Base-by-base conservation (phyloP, 2,797 vertebrate genomes). In the Gymnoscopelus braueri region DNA sequence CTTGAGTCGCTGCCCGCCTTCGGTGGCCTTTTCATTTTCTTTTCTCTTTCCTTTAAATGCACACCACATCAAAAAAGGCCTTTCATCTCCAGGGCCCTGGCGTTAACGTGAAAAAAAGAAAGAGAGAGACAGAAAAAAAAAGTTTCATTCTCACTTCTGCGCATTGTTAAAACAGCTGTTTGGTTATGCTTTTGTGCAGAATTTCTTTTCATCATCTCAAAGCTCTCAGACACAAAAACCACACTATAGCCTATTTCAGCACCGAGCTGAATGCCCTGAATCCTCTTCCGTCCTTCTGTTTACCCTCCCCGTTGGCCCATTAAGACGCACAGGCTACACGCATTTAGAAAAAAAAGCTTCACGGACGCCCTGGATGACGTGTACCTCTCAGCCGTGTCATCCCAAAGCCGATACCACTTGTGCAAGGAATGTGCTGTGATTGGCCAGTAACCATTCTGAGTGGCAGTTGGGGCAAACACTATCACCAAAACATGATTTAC, bases 81-180 rank as follows among this genome's bases (percentile, higher is more conserved):
- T 90, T 90, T 88, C 71, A 85, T 86, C 50, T 84, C 14, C 71
- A 9, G 13, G 71, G 61, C 52, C 52, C 57, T 19, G 62, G 69
- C 73, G 72, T 68, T 13, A 69, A 77, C 72, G 65, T 80, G 63
- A 79, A 78, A 70, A 44, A 39, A 39, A 39, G 5, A 39, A 39
- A 44, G 39, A 44, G 9, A 44, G 39, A 44, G 39, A 44, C 2
- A 44, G 39, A 44, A 8, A 44, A 44, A 44, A 51, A 62, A 79
- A 74, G 62, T 77, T 78, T 62, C 61, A 72, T 81, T 85, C 52
- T 55, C 74, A 81, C 72, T 76, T 68, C 65, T 77, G 72, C 63
- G 68, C 72, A 81, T 76, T 71, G 71, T 71, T 81, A 63, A 85
- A 88, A 77, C 83, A 87, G 81, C 79, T 85, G 83, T 80, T 71